These are phyloP conservation scores for Stigmatopora argus DNA, from an alignment of 2,113 vertebrate species.

Conservation along the genomic window DNA sequence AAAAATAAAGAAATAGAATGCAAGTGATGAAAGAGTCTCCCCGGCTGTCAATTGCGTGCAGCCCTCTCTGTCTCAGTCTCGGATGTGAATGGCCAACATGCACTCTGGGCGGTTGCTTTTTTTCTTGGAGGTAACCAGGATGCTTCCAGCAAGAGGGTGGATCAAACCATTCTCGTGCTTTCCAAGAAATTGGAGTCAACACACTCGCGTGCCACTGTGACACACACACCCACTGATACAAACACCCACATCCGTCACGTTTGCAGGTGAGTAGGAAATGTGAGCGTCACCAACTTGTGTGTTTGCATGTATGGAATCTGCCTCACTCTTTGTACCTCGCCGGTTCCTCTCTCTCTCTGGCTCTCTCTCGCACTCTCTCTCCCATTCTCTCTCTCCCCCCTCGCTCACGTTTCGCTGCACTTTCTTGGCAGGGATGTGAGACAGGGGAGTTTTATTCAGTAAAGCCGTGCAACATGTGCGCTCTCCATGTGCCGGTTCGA, in stretches of 20 bases:
- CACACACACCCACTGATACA: constrained; percentile 59
- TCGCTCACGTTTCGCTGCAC: constrained; percentile 44
- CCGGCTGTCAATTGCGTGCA: constrained; percentile 6
- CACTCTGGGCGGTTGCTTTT: constrained; percentile 19
- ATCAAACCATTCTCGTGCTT: constrained; percentile 46
- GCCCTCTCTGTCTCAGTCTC: neutral
- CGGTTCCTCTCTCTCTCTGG: constrained; percentile 27
- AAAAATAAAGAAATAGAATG: constrained; percentile 11
- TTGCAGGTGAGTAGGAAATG: constrained; percentile 66
- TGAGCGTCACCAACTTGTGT: constrained; percentile 59
- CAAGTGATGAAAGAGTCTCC: constrained; percentile 26
- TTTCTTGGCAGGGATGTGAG: constrained; percentile 61
- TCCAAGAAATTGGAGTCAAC: constrained; percentile 50
- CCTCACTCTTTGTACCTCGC: constrained; percentile 47
- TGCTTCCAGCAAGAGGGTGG: constrained; percentile 33
- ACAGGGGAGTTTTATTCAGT: constrained; percentile 54
- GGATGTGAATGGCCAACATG: neutral
- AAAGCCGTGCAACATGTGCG: constrained; percentile 70
- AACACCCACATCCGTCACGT: constrained; percentile 66
- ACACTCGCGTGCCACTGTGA: constrained; percentile 41
- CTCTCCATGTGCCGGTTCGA: constrained; percentile 67
- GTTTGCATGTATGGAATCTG: constrained; percentile 48
- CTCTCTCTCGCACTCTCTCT: no score
- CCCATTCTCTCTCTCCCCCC: constrained; percentile 19
- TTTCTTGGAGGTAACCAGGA: constrained; percentile 30